A percentile compares a stretch with the other conserved stretches of the same genome.
phyloP scores from a whole-genome alignment of 2,113 vertebrate species.

The Burhinus oedicnemus region DNA sequence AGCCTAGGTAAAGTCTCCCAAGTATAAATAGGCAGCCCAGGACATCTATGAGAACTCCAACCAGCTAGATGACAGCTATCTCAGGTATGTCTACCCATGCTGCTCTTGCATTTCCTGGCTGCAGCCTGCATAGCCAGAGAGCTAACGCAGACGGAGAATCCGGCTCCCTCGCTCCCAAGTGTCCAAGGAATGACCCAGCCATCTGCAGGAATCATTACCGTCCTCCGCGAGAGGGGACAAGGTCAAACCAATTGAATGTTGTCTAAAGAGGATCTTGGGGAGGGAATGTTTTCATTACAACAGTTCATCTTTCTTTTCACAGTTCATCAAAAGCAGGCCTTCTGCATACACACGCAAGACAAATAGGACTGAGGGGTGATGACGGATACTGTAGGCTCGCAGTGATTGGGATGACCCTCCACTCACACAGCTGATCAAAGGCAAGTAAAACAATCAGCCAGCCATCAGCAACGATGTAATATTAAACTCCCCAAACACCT shows the following conservation, averaged over 20 bases:
- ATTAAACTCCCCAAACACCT: constrained; percentile 65
- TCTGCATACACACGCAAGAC: constrained; percentile 56
- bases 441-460: constrained; percentile 67
- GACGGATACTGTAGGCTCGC: constrained; percentile 35
- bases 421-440: constrained; percentile 69
- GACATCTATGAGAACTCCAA: background rate
- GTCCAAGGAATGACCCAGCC: constrained; percentile 64
- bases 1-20: background rate
- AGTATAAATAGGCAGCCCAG: background rate
- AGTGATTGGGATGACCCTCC: constrained; percentile 62
- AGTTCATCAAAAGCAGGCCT: constrained; percentile 69
- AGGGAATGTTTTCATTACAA: constrained; percentile 70
- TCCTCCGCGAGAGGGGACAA: constrained; percentile 34
- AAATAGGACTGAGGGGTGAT: constrained; percentile 54
- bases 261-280: constrained; percentile 65
- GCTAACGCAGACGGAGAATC: background rate
- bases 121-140: background rate
- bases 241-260: constrained; percentile 67
- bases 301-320: constrained; percentile 75
- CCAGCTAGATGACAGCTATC: background rate
- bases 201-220: constrained; percentile 68
- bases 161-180: background rate
- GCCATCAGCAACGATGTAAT: constrained; percentile 46
- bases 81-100: background rate
- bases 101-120: background rate